A percentile compares a stretch with the other conserved stretches of the same genome.
Evolutionary conservation across 2,797 vertebrate species (phyloP).

Genomic region (Vespertilio murinus): DNA sequence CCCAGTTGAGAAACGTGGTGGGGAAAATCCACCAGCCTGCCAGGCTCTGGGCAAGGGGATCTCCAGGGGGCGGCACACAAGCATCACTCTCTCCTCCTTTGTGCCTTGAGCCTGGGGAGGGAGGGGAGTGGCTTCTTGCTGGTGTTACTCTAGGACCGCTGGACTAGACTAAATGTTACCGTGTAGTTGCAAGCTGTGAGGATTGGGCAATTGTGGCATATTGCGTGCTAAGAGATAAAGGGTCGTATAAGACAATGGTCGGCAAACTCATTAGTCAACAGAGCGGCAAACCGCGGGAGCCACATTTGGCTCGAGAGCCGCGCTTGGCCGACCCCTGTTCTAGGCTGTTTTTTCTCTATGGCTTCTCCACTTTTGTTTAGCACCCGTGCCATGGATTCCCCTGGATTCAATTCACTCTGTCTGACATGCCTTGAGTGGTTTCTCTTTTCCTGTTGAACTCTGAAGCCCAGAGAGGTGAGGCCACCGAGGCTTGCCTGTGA

Average conservation of each 20-base stretch:
- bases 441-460: background rate
- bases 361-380: background rate
- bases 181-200: no score
- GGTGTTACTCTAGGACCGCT: background rate
- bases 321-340: no score
- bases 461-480: background rate
- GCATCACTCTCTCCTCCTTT: background rate
- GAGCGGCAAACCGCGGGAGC: no score
- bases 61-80: background rate
- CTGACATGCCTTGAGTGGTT: background rate
- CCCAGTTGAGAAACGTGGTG: conserved; percentile 25
- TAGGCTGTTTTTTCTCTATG: background rate
- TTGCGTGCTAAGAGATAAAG: no score
- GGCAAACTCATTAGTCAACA: no score
- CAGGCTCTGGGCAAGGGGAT: background rate
- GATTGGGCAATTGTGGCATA: no score
- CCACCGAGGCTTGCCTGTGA: background rate
- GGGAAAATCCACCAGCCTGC: conserved; percentile 56
- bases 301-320: no score
- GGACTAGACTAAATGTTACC: no score
- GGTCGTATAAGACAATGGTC: no score
- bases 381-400: background rate
- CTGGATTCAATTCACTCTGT: background rate
- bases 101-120: background rate
- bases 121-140: background rate